Conservation (phyloP, 2,113 vertebrate species). For the Emydocephalus ijimae region DNA sequence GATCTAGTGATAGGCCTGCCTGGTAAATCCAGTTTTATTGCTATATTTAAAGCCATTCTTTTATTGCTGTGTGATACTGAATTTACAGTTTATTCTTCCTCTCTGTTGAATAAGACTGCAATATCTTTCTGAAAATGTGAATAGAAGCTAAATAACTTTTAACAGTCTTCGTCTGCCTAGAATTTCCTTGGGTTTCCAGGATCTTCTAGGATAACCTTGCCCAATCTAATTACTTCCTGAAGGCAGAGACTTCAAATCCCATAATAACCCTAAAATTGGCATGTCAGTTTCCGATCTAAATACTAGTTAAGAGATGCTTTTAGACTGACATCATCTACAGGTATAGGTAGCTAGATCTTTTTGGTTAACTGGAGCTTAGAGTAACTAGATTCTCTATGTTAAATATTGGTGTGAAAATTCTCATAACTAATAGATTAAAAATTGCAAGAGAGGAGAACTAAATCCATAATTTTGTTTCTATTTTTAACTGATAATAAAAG, state of each 20-base stretch:
- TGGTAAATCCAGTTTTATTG: slow-evolving; percentile 13
- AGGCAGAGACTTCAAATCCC: background rate
- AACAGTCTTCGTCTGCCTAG: background rate
- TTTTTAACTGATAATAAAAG: background rate
- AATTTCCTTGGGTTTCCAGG: background rate
- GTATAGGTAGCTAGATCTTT: background rate
- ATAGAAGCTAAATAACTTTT: background rate
- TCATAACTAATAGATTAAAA: background rate
- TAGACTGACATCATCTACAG: background rate
- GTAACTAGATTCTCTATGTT: background rate
- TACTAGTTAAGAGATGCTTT: background rate
- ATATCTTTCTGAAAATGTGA: background rate
- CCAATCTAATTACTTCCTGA: background rate
- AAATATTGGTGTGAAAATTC: background rate
- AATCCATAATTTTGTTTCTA: no score
- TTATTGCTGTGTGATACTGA: background rate
- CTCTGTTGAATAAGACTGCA: background rate
- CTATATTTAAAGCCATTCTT: slow-evolving; percentile 5
- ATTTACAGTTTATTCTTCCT: background rate
- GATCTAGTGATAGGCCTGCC: background rate
- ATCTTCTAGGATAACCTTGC: background rate
- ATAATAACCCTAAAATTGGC: background rate
- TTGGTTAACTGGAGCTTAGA: background rate
- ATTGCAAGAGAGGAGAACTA: background rate
- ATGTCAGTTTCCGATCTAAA: background rate